phyloP scores from a whole-genome alignment of 23 tunicate species.

The Ciona savignyi region DNA sequence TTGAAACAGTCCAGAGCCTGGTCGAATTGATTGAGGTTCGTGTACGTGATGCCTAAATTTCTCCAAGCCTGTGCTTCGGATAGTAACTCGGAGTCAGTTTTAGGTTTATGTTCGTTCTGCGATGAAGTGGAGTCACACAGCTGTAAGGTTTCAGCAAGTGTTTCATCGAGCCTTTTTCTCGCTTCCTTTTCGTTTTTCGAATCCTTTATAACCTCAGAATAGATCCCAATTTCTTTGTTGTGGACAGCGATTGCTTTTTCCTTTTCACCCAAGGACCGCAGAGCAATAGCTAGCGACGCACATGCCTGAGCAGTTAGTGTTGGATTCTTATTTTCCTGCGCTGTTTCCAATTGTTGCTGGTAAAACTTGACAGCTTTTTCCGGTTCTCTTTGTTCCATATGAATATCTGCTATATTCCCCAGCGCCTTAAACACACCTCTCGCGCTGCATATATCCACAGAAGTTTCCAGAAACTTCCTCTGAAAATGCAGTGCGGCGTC shows the following conservation, averaged over 20 bases:
- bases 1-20: conserved; percentile 35
- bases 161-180: conserved; percentile 57
- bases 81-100: conserved; percentile 3
- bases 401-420: conserved; percentile 73
- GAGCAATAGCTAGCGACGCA: conserved; percentile 38
- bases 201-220: conserved; percentile 32
- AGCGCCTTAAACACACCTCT: conserved; percentile 69
- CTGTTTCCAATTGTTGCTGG: conserved; percentile 38
- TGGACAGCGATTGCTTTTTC: conserved; percentile 29
- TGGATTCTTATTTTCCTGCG: conserved; percentile 30
- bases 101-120: conserved; percentile 31
- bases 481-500: conserved; percentile 56
- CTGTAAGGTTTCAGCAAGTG: conserved; percentile 59
- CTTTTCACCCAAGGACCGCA: conserved; percentile 17
- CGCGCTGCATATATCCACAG: conserved; percentile 44
- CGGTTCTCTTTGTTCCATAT: conserved; percentile 15
- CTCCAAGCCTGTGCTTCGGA: conserved; percentile 38
- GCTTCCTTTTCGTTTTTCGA: conserved; percentile 69
- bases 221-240: conserved; percentile 42
- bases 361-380: conserved; percentile 33
- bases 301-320: conserved; percentile 46
- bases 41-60: conserved; percentile 62
- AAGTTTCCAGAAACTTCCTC: conserved; percentile 29
- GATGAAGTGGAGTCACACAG: conserved; percentile 16
- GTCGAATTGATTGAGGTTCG: conserved; percentile 36